Evolutionary conservation across 2,113 vertebrate genomes (phyloP).

Genomic region (Astur gentilis): DNA sequence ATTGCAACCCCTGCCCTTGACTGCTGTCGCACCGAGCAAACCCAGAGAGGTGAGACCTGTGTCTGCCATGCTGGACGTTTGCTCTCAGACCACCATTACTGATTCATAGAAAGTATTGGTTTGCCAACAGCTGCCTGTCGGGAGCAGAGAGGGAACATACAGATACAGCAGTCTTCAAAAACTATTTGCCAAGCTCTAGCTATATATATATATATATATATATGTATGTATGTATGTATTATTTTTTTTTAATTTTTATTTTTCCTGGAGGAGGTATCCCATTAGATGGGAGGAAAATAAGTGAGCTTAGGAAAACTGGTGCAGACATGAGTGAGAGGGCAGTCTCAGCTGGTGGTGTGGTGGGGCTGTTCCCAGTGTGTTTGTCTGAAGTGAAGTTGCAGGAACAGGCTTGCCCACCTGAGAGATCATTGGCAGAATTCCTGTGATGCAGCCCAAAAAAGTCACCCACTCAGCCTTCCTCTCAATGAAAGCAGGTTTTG

Average conservation of each 20-base stretch:
- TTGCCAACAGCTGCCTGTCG: neutral
- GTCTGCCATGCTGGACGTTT: rapidly evolving
- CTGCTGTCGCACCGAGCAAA: rapidly evolving
- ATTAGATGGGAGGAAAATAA: neutral
- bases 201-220: neutral
- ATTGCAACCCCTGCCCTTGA: neutral
- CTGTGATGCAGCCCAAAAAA: neutral
- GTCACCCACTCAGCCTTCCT: rapidly evolving
- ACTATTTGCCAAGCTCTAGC: neutral
- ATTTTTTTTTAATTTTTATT: neutral
- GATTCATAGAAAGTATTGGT: neutral
- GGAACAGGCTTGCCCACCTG: rapidly evolving
- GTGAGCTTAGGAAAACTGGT: neutral
- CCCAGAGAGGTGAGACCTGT: neutral
- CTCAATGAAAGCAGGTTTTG: neutral
- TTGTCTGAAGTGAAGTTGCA: neutral
- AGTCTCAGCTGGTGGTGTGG: neutral
- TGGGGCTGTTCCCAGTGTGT: neutral
- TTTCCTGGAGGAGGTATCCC: neutral
- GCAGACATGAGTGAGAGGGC: neutral
- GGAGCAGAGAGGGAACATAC: neutral
- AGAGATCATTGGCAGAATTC: neutral
- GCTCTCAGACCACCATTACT: neutral
- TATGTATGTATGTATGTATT: too few relatives aligned
- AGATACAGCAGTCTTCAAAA: neutral